Evolutionary conservation across 2,113 vertebrate species (phyloP), one percentile per base, ranked within the genome.

Genomic region (Apistogramma diplotaenia): DNA sequence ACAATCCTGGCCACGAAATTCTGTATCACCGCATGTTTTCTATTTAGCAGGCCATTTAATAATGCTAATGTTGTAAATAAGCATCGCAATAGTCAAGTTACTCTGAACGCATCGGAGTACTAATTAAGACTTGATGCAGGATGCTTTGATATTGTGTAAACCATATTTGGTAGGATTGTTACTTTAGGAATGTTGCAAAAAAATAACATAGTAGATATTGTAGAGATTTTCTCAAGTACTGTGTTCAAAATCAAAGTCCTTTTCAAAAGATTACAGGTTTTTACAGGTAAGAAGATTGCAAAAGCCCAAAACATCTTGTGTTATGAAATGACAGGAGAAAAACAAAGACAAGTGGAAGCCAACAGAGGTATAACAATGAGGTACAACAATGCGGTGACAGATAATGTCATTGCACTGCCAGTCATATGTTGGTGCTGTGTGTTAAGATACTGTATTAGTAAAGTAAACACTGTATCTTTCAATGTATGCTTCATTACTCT

Each of bases 1-100:
- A 60, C 77, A 74, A 72, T 59, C 80, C 27, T 25, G 67, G 74
- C 27, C 74, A 74, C 67, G 58, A 84, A 91, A 84, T 75, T 83
- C 67, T 76, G 70, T 58, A 11, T 78, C 81, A 43, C 85, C 18
- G 12, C 79, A 85, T 65, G 79, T 86, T 80, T 89, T 89, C 72
- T 67, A 81, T 88, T 76, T 77, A 81, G 78, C 21, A 0, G 15
- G 18, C 21, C 79, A 85, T 88, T 84, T 83, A 85, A 61, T 74
- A 77, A 86, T 58, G 79, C 25, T 56, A 49, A 77, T 72, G 74
- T 40, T 75, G 67, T 40, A 86, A 89, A 87, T 57, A 35, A 80
- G 79, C 72, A 55, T 62, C 33, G 67, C 81, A 27, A 73, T 18
- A 82, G 73, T 79, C 71, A 40, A 72, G 70, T 83, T 87, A 71